Percentiles rank a stretch among this genome's conserved stretches.
Evolutionary conservation across 2,113 vertebrate genomes (phyloP).

Genomic region (Myrmecophaga tridactyla): DNA sequence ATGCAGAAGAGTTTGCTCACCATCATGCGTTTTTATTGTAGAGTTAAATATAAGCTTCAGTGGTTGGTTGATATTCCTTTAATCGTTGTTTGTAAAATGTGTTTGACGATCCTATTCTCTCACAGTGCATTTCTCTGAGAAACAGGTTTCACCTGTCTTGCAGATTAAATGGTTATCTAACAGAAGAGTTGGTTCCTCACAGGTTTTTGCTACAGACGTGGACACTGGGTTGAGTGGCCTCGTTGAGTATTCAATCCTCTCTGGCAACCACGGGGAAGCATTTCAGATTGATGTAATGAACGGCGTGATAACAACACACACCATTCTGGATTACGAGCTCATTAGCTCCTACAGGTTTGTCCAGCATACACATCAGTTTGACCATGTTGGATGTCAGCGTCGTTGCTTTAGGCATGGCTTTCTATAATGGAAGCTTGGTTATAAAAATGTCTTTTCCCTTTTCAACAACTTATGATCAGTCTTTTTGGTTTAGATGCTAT

Average conservation of each 20-base stretch:
- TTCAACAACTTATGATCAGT: neutral
- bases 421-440: neutral
- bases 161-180: slow-evolving; percentile 61
- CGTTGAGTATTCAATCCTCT: slow-evolving; percentile 89
- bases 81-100: neutral
- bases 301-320: slow-evolving; percentile 88
- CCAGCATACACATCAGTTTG: fast-evolving
- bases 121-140: neutral
- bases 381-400: fast-evolving
- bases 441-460: neutral
- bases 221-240: slow-evolving; percentile 90
- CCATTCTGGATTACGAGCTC: slow-evolving; percentile 88
- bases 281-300: slow-evolving; percentile 88
- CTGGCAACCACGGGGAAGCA: slow-evolving; percentile 87
- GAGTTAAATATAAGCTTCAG: neutral
- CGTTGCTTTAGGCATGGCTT: neutral
- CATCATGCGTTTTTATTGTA: neutral
- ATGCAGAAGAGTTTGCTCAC: neutral
- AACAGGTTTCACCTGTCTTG: neutral
- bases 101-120: neutral
- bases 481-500: neutral
- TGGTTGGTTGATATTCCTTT: neutral
- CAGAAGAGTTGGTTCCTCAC: slow-evolving; percentile 49
- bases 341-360: slow-evolving; percentile 90
- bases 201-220: slow-evolving; percentile 91